Conservation (phyloP, 2,797 vertebrate species). For the Poeciliopsis turneri region DNA sequence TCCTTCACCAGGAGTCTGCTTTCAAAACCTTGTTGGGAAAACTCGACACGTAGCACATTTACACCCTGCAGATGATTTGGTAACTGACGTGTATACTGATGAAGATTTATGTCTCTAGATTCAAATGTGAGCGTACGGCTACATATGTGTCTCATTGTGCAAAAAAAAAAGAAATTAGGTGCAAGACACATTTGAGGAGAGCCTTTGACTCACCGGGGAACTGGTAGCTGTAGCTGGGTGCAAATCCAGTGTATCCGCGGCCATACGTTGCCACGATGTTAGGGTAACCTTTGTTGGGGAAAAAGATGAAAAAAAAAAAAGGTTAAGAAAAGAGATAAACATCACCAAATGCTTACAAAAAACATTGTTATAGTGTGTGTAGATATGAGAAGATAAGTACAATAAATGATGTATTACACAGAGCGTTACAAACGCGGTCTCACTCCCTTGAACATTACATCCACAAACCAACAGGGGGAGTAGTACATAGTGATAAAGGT, state of each 20-base stretch:
- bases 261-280: slow-evolving; percentile 99
- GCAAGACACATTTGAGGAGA: slow-evolving; percentile 50
- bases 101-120: slow-evolving; percentile 40
- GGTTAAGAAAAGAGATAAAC: slow-evolving; percentile 13
- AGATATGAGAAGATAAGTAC: background rate
- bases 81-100: slow-evolving; percentile 64
- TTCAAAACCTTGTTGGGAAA: slow-evolving; percentile 62
- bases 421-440: background rate
- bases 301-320: slow-evolving; percentile 9
- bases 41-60: slow-evolving; percentile 60
- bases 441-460: background rate
- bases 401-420: background rate
- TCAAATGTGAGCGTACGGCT: slow-evolving; percentile 13
- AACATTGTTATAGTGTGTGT: background rate
- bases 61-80: slow-evolving; percentile 66
- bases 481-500: background rate
- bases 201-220: slow-evolving; percentile 91
- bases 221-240: slow-evolving; percentile 99
- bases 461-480: background rate
- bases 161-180: slow-evolving; percentile 41
- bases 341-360: background rate
- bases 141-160: slow-evolving; percentile 37
- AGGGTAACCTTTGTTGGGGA: slow-evolving; percentile 89
- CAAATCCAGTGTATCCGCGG: slow-evolving; percentile 97
- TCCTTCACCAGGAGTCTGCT: slow-evolving; percentile 65